Conservation (phyloP, 2,113 vertebrate genomes). For the Leuciscus idus region DNA sequence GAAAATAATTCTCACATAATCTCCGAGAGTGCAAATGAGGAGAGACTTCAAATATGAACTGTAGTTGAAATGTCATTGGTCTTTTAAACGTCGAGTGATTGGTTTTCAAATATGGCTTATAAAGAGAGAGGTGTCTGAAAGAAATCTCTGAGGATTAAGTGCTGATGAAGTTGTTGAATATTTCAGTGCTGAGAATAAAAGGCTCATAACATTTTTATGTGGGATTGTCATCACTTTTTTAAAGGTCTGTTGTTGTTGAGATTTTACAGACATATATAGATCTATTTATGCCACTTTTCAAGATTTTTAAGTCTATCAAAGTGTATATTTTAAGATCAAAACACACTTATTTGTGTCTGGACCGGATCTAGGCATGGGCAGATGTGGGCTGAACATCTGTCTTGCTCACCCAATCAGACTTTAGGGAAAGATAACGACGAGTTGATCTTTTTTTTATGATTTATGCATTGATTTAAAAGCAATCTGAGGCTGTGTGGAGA, state of each 20-base stretch:
- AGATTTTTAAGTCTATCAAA: no score
- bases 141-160: background rate
- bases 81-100: background rate
- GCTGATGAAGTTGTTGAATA: constrained; percentile 8
- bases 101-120: background rate
- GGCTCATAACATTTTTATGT: background rate
- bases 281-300: no score
- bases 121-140: background rate
- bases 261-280: background rate
- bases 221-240: background rate
- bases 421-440: no score
- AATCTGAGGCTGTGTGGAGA: no score
- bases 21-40: background rate
- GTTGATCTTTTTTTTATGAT: no score
- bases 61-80: constrained; percentile 15
- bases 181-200: constrained; percentile 11
- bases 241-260: background rate
- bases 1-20: constrained; percentile 10
- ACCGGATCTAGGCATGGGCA: no score
- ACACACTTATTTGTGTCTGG: no score
- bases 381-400: no score
- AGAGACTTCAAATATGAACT: constrained; percentile 16
- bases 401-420: no score
- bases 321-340: no score
- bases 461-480: no score